phyloP scores from a whole-genome alignment of 1,140 invertebrate genomes.

The Probaryconus sp. region DNA sequence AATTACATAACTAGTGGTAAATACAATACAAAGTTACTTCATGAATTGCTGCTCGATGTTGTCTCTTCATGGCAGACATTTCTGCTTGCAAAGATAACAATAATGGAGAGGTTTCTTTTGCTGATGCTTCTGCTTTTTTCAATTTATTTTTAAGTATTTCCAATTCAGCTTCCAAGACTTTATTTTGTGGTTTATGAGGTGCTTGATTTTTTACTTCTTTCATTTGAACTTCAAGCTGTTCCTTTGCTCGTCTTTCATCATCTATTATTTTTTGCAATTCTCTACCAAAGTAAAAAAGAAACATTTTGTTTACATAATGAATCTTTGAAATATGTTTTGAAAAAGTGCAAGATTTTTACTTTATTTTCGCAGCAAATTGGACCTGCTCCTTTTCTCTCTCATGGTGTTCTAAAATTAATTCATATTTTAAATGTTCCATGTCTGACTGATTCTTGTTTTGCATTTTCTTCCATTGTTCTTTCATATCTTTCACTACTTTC shows the following conservation, averaged over 20 bases:
- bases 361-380: slow-evolving; percentile 84
- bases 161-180: slow-evolving; percentile 81
- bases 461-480: slow-evolving; percentile 80
- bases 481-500: slow-evolving; percentile 81
- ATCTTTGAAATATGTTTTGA: too few relatives aligned
- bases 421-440: slow-evolving; percentile 84
- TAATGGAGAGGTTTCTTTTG: slow-evolving; percentile 81
- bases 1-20: background rate
- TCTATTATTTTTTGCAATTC: slow-evolving; percentile 83
- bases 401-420: slow-evolving; percentile 85
- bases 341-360: slow-evolving; percentile 63
- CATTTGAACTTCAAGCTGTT: slow-evolving; percentile 81
- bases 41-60: slow-evolving; percentile 82
- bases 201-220: slow-evolving; percentile 78
- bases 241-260: slow-evolving; percentile 81
- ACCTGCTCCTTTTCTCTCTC: slow-evolving; percentile 88
- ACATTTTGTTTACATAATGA: background rate
- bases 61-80: slow-evolving; percentile 84
- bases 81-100: slow-evolving; percentile 85
- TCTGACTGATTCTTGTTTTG: slow-evolving; percentile 80
- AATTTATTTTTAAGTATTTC: slow-evolving; percentile 82
- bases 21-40: slow-evolving; percentile 75
- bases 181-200: slow-evolving; percentile 79
- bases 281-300: slow-evolving; percentile 64
- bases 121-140: slow-evolving; percentile 80